phyloP scores from a whole-genome alignment of 2,797 vertebrate genomes.

The Oryzias dopingdopingensis region DNA sequence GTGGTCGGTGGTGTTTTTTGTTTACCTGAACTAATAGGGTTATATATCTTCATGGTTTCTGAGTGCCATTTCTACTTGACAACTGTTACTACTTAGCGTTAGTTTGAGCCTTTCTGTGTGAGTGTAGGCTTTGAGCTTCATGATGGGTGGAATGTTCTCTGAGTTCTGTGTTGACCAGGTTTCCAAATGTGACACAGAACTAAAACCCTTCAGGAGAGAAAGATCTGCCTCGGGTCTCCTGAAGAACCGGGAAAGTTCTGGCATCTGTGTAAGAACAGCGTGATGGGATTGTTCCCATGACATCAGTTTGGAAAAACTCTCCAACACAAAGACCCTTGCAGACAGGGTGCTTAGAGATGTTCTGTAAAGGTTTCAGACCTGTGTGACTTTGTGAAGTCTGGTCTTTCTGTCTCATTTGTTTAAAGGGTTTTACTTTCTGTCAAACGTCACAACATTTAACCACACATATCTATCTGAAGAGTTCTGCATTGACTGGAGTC shows the following conservation, averaged over 20 bases:
- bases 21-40: slow-evolving; percentile 68
- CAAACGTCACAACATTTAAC: slow-evolving; percentile 2
- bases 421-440: slow-evolving; percentile 6
- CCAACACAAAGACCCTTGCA: no score
- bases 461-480: slow-evolving; percentile 4
- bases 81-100: slow-evolving; percentile 69
- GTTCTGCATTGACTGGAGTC: slow-evolving; percentile 31
- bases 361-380: slow-evolving; percentile 7
- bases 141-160: slow-evolving; percentile 37
- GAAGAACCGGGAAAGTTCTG: not conserved
- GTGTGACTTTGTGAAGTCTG: slow-evolving; percentile 18
- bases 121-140: slow-evolving; percentile 34
- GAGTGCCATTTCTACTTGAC: slow-evolving; percentile 75
- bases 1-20: slow-evolving; percentile 66
- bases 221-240: not conserved
- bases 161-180: slow-evolving; percentile 25
- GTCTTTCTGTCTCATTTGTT: slow-evolving; percentile 28
- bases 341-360: not conserved
- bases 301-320: no score
- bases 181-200: slow-evolving; percentile 29
- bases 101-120: slow-evolving; percentile 58
- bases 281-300: no score
- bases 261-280: no score
- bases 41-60: slow-evolving; percentile 68
- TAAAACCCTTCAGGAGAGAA: slow-evolving; percentile 10